Conservation (phyloP, 30 jellyfish, hydroid and myxozoan species). For the Aurelia sp. region DNA sequence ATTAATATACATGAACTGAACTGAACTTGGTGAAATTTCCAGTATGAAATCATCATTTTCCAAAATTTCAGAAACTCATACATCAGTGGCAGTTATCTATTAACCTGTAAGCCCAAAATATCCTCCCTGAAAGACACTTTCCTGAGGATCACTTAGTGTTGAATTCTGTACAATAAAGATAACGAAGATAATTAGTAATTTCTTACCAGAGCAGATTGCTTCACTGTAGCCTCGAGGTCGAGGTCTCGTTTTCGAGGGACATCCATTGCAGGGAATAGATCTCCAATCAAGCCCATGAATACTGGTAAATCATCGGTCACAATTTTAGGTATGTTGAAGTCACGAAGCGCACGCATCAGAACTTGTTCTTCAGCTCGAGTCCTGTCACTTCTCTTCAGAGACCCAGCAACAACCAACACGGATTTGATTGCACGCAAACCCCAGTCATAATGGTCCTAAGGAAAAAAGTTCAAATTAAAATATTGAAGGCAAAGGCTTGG, state of each 20-base stretch:
- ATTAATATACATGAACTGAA: too few species aligned
- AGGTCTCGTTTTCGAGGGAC: conserved; percentile 95
- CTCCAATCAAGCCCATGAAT: conserved; percentile 95
- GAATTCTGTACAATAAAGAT: background rate
- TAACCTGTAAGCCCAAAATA: background rate
- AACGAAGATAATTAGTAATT: background rate
- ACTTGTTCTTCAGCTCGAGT: conserved; percentile 97
- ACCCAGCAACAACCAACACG: conserved; percentile 97
- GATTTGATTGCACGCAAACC: conserved; percentile 99
- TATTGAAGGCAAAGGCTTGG: background rate
- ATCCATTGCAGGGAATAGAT: conserved; percentile 96
- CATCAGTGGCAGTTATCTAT: background rate
- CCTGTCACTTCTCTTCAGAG: conserved; percentile 88
- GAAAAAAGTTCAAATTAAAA: background rate
- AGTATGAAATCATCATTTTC: background rate
- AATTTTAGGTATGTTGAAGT: conserved; percentile 94
- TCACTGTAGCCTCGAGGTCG: conserved; percentile 85
- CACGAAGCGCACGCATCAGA: conserved; percentile 97
- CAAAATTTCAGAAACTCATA: background rate
- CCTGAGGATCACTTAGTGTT: background rate
- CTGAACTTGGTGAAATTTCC: background rate
- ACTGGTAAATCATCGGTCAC: conserved; percentile 97
- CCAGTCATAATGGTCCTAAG: conserved; percentile 98
- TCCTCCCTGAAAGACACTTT: background rate
- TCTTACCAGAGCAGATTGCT: conserved; percentile 93